Percentiles rank a stretch among this genome's conserved stretches.
These are phyloP conservation scores for Epizoanthus stellaris DNA, from an alignment of 92 coral and sea anemone species.

Conservation along the genomic window DNA sequence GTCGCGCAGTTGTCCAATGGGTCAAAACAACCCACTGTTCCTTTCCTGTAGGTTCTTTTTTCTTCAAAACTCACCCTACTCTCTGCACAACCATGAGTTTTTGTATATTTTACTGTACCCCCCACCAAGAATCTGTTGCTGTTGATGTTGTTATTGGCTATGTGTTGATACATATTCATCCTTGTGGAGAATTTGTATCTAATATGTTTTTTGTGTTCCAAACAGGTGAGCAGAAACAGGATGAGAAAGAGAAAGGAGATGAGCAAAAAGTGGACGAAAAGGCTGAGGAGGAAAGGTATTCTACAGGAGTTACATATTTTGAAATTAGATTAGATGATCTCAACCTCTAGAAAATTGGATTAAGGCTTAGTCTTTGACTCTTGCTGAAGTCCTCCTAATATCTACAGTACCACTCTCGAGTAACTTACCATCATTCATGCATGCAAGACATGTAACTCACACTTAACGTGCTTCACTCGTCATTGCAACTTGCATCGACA, in stretches of 20 bases:
- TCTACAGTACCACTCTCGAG: no score
- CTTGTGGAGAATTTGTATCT: neutral
- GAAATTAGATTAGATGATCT: neutral
- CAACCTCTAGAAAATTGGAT: neutral
- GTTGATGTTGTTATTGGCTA: neutral
- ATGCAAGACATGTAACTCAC: no score
- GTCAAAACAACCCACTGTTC: no score
- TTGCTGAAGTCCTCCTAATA: no score
- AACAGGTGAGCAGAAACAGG: slow-evolving; percentile 28
- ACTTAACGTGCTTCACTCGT: no score
- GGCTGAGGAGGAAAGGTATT: slow-evolving; percentile 16
- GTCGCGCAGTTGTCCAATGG: no score
- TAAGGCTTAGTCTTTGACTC: neutral
- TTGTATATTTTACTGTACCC: no score
- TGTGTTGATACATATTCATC: neutral
- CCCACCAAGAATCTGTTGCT: neutral
- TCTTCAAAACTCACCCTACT: no score
- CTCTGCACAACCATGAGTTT: no score
- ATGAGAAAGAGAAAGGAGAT: slow-evolving; percentile 2
- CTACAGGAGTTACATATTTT: neutral
- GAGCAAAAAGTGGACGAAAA: slow-evolving; percentile 35
- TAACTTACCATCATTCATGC: no score
- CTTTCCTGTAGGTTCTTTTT: no score
- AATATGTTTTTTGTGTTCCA: neutral
- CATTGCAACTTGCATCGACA: no score